These are phyloP conservation scores for Serranus cabrilla DNA, from an alignment of 2,797 vertebrate species.

Conservation along the genomic window DNA sequence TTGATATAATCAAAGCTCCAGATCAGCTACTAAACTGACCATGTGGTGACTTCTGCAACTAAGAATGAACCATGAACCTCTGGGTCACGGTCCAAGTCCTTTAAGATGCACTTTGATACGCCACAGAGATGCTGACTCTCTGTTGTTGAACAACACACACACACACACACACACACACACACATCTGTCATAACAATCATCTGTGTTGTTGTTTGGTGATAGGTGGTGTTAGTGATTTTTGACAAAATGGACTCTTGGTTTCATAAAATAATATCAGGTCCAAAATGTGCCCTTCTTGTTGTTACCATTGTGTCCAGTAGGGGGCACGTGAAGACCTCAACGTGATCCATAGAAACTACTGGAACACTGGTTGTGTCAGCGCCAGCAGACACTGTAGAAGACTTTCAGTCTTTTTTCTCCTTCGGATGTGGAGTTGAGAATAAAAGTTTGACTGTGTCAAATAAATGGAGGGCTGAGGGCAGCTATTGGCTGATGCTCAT, in stretches of 20 bases:
- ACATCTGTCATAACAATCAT: neutral
- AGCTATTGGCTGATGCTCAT: neutral
- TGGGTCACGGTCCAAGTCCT: neutral
- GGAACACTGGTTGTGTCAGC: constrained; percentile 17
- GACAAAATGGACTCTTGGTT: constrained; percentile 2
- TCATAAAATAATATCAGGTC: neutral
- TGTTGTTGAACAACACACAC: neutral
- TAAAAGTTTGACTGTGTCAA: constrained; percentile 13
- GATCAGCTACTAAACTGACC: neutral
- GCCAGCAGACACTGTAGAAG: neutral
- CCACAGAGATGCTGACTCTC: neutral
- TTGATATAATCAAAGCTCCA: neutral
- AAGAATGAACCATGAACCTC: neutral
- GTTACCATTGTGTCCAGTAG: constrained; percentile 47
- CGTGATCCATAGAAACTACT: constrained; percentile 7
- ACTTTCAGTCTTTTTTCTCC: neutral
- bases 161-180: neutral
- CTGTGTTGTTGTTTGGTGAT: neutral
- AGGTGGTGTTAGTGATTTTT: neutral
- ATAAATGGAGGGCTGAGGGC: neutral
- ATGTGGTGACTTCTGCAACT: neutral
- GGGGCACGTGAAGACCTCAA: constrained; percentile 34
- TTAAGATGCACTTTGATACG: neutral
- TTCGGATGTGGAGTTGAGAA: constrained; percentile 3
- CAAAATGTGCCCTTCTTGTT: constrained; percentile 17